Percentiles rank a stretch among this genome's conserved stretches.
Evolutionary conservation across 2,797 vertebrate genomes (phyloP).

Genomic region (Tadarida brasiliensis): DNA sequence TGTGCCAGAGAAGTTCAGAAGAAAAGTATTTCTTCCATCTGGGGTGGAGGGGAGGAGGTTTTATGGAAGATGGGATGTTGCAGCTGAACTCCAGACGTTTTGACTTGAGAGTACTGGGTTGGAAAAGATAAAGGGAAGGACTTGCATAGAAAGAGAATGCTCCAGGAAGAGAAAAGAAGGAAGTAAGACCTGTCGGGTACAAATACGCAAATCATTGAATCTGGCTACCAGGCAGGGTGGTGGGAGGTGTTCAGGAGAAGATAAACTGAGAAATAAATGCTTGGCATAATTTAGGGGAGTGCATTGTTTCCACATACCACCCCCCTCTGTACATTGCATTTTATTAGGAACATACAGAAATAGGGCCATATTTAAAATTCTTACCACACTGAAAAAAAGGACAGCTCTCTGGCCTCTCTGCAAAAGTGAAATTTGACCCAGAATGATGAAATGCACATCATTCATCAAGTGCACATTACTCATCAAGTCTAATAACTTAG

Average conservation of each 20-base stretch:
- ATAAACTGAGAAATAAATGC: not conserved
- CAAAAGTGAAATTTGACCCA: not conserved
- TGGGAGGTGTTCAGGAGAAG: not conserved
- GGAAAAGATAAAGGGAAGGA: not conserved
- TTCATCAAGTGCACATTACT: not conserved
- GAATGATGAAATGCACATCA: not conserved
- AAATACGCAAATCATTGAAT: not conserved
- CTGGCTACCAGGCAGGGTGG: not conserved
- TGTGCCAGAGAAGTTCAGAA: not conserved
- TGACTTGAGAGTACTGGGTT: not conserved
- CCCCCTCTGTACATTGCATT: not conserved
- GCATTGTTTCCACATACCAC: not conserved
- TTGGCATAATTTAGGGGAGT: not conserved
- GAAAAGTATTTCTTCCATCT: not conserved
- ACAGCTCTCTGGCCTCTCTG: not conserved
- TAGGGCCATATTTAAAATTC: not conserved
- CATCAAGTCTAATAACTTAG: not conserved
- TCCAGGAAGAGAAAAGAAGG: not conserved
- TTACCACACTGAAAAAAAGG: not conserved
- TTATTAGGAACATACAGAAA: not conserved
- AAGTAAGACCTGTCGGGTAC: not conserved
- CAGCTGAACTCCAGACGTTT: not conserved
- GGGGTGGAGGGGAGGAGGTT: not conserved
- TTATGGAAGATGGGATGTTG: not conserved
- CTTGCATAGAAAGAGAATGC: not conserved